Base-by-base conservation (phyloP, 1,140 invertebrate species). In the Lethrus apterus region DNA sequence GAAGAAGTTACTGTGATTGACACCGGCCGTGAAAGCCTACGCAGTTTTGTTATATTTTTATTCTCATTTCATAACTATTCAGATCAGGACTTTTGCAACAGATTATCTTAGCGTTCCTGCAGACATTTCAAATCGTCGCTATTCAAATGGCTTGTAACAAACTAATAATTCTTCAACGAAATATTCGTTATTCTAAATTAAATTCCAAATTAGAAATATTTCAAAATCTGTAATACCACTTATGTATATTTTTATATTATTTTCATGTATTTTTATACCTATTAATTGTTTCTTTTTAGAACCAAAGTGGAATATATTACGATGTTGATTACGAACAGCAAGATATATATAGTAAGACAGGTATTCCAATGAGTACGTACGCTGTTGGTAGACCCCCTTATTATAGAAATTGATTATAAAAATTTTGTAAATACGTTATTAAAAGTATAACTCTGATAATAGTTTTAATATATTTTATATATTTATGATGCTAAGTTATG, bases 301-400 rank as follows among this genome's bases (percentile, higher is more conserved):
- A 87, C 67, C 86, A 89, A 73, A 88, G 82, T 55, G 84, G 84
- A 34, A 89, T 90, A 53, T 90, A 90, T 64, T 89, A 89, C 57
- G 86, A 90, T 59, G 85, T 89, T 13, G 86, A 90, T 49, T 89
- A 88, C 55, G 85, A 88, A 58, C 78, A 80, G 55, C 70, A 71
- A 36, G 78, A 77, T 43, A 73, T 75, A 54, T 70, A 74, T 59
- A 66, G 72, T 51, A 67, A 74, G 60, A 70, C 76, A 56, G 71
- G 79, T 40, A 80, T 84, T 52, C 80, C 81, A 30, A 73, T 84
- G 70, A 82, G 76, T 46, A 84, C 81, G 2, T 84, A 84, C 62
- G 65, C 67, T 15, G 63, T 70, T n/a, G 64, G 71, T 20, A 56
- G 67, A 45, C 65, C n/a, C n/a, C n/a, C 58, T 20, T 67, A 56